phyloP scores from a whole-genome alignment of 2,113 vertebrate genomes.

The Psephotus haematonotus region DNA sequence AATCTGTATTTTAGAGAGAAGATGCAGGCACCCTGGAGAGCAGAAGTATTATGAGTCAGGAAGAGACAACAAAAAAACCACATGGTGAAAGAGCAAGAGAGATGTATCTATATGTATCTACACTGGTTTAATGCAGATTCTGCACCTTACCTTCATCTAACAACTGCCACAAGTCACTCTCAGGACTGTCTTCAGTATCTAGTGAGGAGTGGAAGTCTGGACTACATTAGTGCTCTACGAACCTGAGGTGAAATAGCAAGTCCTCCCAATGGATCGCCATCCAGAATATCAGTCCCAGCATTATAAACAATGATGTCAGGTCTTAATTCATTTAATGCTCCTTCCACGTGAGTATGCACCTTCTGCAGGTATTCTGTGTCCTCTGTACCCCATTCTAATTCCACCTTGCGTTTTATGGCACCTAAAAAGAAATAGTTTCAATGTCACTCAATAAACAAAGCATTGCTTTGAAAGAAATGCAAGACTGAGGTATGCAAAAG shows the following conservation, averaged over 20 bases:
- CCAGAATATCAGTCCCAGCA: constrained; percentile 91
- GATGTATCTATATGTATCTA: accelerated
- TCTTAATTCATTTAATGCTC: constrained; percentile 82
- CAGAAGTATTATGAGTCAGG: not conserved
- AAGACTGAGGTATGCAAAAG: not conserved
- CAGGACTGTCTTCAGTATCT: not conserved
- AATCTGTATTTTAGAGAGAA: not conserved
- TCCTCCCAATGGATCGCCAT: constrained; percentile 91
- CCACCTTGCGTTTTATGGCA: constrained; percentile 90
- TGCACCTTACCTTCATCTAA: not conserved
- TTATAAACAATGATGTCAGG: constrained; percentile 92
- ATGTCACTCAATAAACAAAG: not conserved
- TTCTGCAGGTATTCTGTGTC: constrained; percentile 90
- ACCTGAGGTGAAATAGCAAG: constrained; percentile 93
- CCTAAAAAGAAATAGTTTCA: constrained; percentile 64
- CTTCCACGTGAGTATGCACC: constrained; percentile 83
- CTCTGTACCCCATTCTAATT: constrained; percentile 93
- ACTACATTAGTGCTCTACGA: not conserved
- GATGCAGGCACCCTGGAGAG: not conserved
- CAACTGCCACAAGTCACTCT: not conserved
- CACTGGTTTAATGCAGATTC: too few species aligned
- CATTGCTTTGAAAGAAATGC: not conserved
- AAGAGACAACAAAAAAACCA: not conserved
- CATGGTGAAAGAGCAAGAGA: not conserved
- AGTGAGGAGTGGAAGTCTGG: not conserved